Conservation (phyloP, 2,797 vertebrate species). For the Typhlichthys eigenmanni region DNA sequence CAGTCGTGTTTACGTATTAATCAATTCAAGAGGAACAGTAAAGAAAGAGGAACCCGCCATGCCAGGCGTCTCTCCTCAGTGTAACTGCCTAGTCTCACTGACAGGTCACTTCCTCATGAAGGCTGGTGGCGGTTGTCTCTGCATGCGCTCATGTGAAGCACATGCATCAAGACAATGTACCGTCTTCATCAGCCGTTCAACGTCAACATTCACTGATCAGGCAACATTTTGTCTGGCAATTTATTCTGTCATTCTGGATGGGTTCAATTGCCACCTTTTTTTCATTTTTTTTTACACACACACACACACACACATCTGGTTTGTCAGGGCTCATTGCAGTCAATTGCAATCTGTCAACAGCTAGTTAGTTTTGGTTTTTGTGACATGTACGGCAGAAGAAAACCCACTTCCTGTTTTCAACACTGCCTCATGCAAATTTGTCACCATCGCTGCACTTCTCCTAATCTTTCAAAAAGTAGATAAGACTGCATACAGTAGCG, state of each 20-base stretch:
- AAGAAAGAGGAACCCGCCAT: slow-evolving; percentile 62
- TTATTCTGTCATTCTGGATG: too few species aligned
- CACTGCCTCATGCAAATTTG: slow-evolving; percentile 72
- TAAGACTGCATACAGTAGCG: neutral
- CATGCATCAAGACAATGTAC: too few species aligned
- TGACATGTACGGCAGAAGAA: slow-evolving; percentile 48
- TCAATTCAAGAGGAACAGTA: slow-evolving; percentile 27
- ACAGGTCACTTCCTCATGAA: slow-evolving; percentile 69
- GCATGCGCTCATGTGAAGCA: too few species aligned
- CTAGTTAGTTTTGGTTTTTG: slow-evolving; percentile 56
- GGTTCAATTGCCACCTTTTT: too few species aligned
- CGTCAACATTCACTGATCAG: too few species aligned
- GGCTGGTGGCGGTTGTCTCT: neutral
- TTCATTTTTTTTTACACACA: too few species aligned
- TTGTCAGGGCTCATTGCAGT: neutral
- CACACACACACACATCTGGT: neutral
- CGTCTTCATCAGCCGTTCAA: too few species aligned
- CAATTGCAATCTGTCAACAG: slow-evolving; percentile 18
- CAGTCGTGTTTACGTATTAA: too few species aligned
- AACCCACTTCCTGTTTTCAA: slow-evolving; percentile 82
- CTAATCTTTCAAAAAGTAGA: slow-evolving; percentile 37
- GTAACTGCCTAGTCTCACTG: slow-evolving; percentile 33
- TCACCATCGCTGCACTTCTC: slow-evolving; percentile 66
- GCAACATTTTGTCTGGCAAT: too few species aligned
- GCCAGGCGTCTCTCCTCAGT: slow-evolving; percentile 60